Evolutionary conservation across 2,888 invertebrate genomes (phyloP).

Genomic region (Embidobia sp.): DNA sequence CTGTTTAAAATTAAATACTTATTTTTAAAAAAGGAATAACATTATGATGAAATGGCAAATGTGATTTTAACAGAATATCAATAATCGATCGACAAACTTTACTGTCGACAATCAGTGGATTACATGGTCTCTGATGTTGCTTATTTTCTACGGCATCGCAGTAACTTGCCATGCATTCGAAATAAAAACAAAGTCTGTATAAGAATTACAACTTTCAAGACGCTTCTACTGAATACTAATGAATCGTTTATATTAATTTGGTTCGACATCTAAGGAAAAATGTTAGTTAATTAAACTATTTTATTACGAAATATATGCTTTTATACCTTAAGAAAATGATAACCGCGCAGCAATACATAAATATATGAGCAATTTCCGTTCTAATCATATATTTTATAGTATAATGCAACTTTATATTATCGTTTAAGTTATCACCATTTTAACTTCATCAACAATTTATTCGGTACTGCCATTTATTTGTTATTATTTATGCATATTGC

Average conservation of each 20-base stretch:
- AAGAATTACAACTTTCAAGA: slow-evolving; percentile 45
- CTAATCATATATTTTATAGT: not conserved
- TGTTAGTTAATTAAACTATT: slow-evolving; percentile 27
- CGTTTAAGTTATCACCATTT: too few relatives aligned
- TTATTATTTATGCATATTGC: too few relatives aligned
- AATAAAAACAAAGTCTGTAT: slow-evolving; percentile 42
- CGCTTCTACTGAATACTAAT: slow-evolving; percentile 42
- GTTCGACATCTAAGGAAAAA: not conserved
- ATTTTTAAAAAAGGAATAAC: too few relatives aligned
- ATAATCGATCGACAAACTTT: slow-evolving; percentile 40
- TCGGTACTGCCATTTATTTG: too few relatives aligned
- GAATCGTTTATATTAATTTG: slow-evolving; percentile 23
- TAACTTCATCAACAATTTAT: too few relatives aligned
- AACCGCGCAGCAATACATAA: too few relatives aligned
- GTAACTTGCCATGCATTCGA: slow-evolving; percentile 33
- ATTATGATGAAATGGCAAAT: slow-evolving; percentile 64
- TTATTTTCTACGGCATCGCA: slow-evolving; percentile 38
- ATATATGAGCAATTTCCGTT: too few relatives aligned
- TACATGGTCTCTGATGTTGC: slow-evolving; percentile 41
- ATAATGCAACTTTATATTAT: too few relatives aligned
- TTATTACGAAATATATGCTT: slow-evolving; percentile 27
- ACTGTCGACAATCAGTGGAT: slow-evolving; percentile 40
- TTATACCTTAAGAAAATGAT: too few relatives aligned
- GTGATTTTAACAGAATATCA: slow-evolving; percentile 63
- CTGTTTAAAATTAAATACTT: too few relatives aligned